A percentile compares a stretch with the other conserved stretches of the same genome.
Evolutionary conservation across 2,797 vertebrate genomes (phyloP).

Genomic region (Gallinago nigripennis): DNA sequence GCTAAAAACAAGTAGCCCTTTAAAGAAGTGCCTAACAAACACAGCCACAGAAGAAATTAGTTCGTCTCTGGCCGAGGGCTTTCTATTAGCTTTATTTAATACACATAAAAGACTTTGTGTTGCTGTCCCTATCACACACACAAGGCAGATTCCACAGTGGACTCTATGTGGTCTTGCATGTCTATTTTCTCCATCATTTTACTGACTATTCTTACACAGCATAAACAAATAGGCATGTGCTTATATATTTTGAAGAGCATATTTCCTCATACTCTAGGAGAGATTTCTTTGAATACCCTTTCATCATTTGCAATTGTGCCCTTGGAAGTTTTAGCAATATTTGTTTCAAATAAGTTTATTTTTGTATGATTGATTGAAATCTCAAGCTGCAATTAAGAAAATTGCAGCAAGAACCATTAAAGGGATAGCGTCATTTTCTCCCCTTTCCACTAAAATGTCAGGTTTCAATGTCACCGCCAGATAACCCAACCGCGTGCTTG

Average conservation of each 20-base stretch:
- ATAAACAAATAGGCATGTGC: slow-evolving; percentile 18
- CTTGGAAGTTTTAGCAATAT: slow-evolving; percentile 31
- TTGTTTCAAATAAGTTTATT: slow-evolving; percentile 55
- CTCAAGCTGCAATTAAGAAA: slow-evolving; percentile 63
- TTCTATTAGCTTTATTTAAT: neutral
- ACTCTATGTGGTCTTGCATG: neutral
- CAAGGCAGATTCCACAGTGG: neutral
- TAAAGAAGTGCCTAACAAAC: neutral
- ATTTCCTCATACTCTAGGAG: neutral
- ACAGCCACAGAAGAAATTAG: neutral
- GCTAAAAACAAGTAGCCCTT: neutral
- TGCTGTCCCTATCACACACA: neutral
- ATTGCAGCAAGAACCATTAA: slow-evolving; percentile 24
- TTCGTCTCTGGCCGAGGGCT: neutral
- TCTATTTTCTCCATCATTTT: neutral
- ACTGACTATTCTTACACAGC: neutral
- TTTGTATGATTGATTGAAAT: slow-evolving; percentile 40
- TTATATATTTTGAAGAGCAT: slow-evolving; percentile 30
- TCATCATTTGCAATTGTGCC: neutral
- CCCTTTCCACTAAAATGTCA: slow-evolving; percentile 53
- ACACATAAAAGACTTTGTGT: neutral
- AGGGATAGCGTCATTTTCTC: slow-evolving; percentile 41
- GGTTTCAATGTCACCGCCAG: slow-evolving; percentile 56
- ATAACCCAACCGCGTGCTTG: slow-evolving; percentile 56
- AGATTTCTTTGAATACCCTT: neutral